Base-by-base conservation (phyloP, 2,888 invertebrate genomes). In the Tipula unca region DNA sequence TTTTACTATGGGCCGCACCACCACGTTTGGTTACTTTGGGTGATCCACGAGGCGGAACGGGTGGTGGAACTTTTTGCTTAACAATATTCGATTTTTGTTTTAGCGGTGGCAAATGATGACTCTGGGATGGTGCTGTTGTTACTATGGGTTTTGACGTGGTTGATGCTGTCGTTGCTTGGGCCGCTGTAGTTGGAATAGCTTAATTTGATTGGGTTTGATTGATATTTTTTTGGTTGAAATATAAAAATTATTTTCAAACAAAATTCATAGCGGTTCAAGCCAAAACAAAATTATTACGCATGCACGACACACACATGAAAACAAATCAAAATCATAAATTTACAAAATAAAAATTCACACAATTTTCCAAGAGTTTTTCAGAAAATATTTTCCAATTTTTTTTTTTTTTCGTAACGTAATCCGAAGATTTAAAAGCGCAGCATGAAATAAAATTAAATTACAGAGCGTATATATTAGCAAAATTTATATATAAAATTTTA, bases 41-140 rank as follows among this genome's bases (percentile, higher is more conserved):
- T 32, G 95, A 95, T 86, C 96, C 96, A 88, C 97, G 92, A 3
- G 97, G 97, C 86, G 97, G 97, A 85, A 97, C 97, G 29, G 97
- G 97, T 86, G 97, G 97, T 82, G 97, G 97, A 69, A 96, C 94
- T 90, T 95, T 95, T 88, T 94, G 93, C 91, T 95, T 95, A 85
- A 91, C 89, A 86, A 91, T 91, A 88, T 92, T 92, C 82, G 93
- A 92, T 88, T 95, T 94, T 91, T 95, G 95, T 89, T 95, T 92
- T 85, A 96, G 94, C 85, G 95, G 95, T 85, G 96, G 96, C 90
- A 95, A 95, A 86, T 87, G 87, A 84, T 87, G 87, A 86, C 87
- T 86, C 89, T 90, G 91, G 86, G 86, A 91, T 82, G 91, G 90
- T 54, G 91, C 91, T 2, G 92, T 90, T 35, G 92, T 90, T n/a